Percentiles rank a stretch among this genome's conserved stretches.
These are phyloP conservation scores for Poeciliopsis retropinna DNA, from an alignment of 2,113 vertebrate species.

Conservation along the genomic window DNA sequence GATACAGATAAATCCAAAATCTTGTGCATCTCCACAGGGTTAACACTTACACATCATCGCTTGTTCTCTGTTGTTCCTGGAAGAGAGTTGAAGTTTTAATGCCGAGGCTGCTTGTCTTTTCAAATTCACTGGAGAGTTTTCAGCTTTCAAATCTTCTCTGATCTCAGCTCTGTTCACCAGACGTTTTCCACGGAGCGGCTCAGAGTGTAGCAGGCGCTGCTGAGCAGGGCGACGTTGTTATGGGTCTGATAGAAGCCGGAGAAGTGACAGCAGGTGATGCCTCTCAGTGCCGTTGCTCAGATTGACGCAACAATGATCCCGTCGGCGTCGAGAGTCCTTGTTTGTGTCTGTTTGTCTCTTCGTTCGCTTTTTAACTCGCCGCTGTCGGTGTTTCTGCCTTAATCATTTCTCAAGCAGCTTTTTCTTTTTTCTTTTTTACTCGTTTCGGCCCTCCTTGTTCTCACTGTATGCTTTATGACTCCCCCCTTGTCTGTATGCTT, in stretches of 20 bases:
- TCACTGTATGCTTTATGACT: constrained; percentile 20
- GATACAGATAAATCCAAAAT: constrained; percentile 3
- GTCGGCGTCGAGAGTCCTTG: constrained; percentile 20
- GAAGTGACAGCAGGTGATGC: constrained; percentile 48
- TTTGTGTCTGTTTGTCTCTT: constrained; percentile 27
- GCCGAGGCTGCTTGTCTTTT: constrained; percentile 11
- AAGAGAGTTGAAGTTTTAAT: constrained; percentile 1
- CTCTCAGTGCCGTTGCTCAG: constrained; percentile 33
- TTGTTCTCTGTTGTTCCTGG: constrained; percentile 2
- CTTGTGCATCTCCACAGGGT: neutral
- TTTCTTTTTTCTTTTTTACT: neutral
- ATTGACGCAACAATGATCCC: constrained; percentile 36
- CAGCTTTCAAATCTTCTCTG: constrained; percentile 25
- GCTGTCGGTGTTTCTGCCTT: constrained; percentile 25
- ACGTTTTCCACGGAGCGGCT: constrained; percentile 5
- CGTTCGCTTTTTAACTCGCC: neutral
- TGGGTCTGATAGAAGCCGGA: constrained; percentile 41
- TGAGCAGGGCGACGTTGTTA: constrained; percentile 47
- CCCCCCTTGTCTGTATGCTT: constrained; percentile 27
- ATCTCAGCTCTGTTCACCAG: constrained; percentile 26
- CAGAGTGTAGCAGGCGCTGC: constrained; percentile 29
- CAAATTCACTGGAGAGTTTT: constrained; percentile 29
- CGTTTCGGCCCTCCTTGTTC: constrained; percentile 8
- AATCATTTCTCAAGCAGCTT: constrained; percentile 33
- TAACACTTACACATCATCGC: too few relatives aligned